Conservation (phyloP, 2,113 vertebrate species). For the Columba livia region DNA sequence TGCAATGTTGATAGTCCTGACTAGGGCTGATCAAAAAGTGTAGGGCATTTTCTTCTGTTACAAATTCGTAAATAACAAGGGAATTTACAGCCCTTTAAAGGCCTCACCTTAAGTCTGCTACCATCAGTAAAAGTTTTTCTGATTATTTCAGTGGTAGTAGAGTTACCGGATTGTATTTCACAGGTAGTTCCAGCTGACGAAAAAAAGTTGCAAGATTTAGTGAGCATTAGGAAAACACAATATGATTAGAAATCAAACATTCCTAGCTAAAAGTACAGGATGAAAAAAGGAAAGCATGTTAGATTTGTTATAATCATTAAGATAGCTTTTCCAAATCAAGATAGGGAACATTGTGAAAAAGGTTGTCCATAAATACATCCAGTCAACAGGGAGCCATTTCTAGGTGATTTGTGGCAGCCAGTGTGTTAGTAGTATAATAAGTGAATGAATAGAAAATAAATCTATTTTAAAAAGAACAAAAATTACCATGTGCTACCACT, state of each 20-base stretch:
- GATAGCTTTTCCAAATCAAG: background rate
- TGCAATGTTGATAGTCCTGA: background rate
- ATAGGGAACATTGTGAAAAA: background rate
- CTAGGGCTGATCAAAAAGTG: background rate
- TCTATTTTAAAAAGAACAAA: constrained; percentile 23
- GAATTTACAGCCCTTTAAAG: background rate
- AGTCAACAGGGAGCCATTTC: background rate
- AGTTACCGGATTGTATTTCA: background rate
- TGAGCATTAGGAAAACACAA: background rate
- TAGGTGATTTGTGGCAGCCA: background rate
- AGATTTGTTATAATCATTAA: background rate
- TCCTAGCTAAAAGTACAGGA: background rate
- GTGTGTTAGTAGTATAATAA: constrained; percentile 36
- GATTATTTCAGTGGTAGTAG: background rate
- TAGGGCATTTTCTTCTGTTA: background rate
- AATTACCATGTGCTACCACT: background rate
- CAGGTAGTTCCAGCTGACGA: background rate
- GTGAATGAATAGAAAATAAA: background rate
- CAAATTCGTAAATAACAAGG: background rate
- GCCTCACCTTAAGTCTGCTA: background rate
- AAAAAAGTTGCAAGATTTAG: constrained; percentile 11
- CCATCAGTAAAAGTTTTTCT: background rate
- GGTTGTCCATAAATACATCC: background rate
- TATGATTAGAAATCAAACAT: constrained; percentile 9
- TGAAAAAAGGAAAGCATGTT: background rate